Conservation (phyloP, 2,888 invertebrate species). For the Eubasilissa splendida region DNA sequence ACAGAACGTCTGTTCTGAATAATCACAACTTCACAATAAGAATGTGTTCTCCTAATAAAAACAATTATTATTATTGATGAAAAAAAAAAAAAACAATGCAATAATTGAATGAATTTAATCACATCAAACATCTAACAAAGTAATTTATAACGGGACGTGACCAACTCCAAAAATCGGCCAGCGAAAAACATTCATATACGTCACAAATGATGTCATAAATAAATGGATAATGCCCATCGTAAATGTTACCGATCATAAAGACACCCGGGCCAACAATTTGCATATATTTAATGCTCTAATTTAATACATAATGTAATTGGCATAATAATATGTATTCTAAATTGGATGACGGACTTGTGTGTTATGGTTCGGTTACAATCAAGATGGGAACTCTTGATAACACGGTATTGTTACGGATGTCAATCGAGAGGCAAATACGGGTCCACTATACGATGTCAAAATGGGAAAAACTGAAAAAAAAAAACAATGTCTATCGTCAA, state of each 20-base stretch:
- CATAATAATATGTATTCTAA: background rate
- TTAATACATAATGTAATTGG: background rate
- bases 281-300: constrained; percentile 5
- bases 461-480: no score
- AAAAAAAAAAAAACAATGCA: no score
- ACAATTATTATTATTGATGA: no score
- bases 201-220: constrained; percentile 25
- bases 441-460: no score
- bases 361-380: constrained; percentile 3
- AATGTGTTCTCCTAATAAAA: no score
- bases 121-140: no score
- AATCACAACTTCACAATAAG: no score
- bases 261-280: background rate
- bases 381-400: background rate
- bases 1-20: no score
- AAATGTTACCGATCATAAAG: background rate
- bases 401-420: no score
- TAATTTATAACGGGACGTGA: background rate
- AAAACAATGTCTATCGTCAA: no score
- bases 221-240: background rate
- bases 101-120: no score
- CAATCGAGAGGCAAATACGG: no score
- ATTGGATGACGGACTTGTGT: constrained; percentile 13
- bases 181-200: background rate
- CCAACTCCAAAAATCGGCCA: background rate